Evolutionary conservation across 2,888 invertebrate genomes (phyloP).

Genomic region (Caenorhabditis wallacei): DNA sequence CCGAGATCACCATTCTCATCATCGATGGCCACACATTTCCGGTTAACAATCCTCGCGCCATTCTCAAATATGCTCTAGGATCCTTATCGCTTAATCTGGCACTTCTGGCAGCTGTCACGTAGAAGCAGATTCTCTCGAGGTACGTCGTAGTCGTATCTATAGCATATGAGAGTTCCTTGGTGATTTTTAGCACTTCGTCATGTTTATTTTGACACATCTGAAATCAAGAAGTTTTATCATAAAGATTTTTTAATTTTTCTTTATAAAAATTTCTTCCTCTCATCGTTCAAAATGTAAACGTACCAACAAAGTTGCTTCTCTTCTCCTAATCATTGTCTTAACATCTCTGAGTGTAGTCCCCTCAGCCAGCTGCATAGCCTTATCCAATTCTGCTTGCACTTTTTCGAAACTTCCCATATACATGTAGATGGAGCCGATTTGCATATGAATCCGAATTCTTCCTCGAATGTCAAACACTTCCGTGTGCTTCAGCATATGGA

Average conservation of each 20-base stretch:
- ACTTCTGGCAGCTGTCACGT: background rate
- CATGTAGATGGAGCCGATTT: slow-evolving; percentile 25
- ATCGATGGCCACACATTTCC: slow-evolving; percentile 23
- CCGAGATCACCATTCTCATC: slow-evolving; percentile 46
- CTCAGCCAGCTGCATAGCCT: slow-evolving; percentile 9
- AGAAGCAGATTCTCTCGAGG: slow-evolving; percentile 17
- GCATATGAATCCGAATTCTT: slow-evolving; percentile 43
- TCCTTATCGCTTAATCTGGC: slow-evolving; percentile 4
- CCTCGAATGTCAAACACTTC: slow-evolving; percentile 13
- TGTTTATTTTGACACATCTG: slow-evolving; percentile 3
- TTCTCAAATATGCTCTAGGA: background rate
- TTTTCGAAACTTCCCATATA: background rate
- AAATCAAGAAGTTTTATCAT: no score
- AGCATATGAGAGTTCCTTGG: background rate
- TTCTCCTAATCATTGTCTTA: slow-evolving; percentile 31
- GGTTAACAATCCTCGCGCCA: background rate
- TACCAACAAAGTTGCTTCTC: slow-evolving; percentile 23
- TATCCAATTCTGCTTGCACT: slow-evolving; percentile 7
- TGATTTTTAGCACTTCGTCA: background rate
- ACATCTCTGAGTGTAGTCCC: slow-evolving; percentile 34
- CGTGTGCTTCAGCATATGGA: background rate
- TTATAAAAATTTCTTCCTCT: no score
- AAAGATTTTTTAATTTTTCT: background rate
- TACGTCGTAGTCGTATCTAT: background rate
- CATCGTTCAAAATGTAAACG: no score